phyloP scores from a whole-genome alignment of 1,140 invertebrate genomes.

The Macrocentrus cingulum region DNA sequence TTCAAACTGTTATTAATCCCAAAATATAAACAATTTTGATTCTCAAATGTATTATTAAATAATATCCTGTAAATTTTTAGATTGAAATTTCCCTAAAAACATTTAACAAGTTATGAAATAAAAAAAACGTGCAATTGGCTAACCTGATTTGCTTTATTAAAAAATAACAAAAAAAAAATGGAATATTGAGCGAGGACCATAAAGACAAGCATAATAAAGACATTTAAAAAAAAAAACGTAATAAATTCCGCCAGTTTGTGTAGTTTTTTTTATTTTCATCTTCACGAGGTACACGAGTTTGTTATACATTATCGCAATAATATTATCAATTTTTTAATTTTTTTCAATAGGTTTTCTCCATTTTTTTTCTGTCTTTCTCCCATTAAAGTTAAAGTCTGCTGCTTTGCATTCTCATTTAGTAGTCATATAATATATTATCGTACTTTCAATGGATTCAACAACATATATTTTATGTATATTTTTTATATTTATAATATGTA shows the following conservation, averaged over 20 bases:
- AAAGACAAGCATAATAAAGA: neutral
- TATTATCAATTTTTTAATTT: conserved; percentile 45
- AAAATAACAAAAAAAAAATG: too few species aligned
- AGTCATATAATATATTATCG: conserved; percentile 52
- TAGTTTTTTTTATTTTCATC: conserved; percentile 50
- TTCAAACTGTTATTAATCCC: too few species aligned
- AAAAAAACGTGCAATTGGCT: too few species aligned
- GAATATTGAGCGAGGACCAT: neutral
- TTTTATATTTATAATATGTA: conserved; percentile 45
- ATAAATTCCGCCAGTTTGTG: conserved; percentile 20
- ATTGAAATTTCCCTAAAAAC: too few species aligned
- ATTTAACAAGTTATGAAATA: too few species aligned
- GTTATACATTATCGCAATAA: conserved; percentile 53
- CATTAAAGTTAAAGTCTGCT: conserved; percentile 45
- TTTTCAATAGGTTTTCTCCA: conserved; percentile 31
- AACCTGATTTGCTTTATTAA: too few species aligned
- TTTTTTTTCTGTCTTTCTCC: conserved; percentile 28
- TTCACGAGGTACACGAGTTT: conserved; percentile 51
- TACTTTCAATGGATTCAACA: conserved; percentile 59
- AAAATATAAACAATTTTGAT: too few species aligned
- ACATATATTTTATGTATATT: conserved; percentile 54
- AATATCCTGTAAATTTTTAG: too few species aligned
- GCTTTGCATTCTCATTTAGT: conserved; percentile 43
- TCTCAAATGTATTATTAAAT: too few species aligned
- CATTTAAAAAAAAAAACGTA: conserved; percentile 3